phyloP scores from a whole-genome alignment of 2,888 invertebrate genomes.

The Epistrophe eligans region DNA sequence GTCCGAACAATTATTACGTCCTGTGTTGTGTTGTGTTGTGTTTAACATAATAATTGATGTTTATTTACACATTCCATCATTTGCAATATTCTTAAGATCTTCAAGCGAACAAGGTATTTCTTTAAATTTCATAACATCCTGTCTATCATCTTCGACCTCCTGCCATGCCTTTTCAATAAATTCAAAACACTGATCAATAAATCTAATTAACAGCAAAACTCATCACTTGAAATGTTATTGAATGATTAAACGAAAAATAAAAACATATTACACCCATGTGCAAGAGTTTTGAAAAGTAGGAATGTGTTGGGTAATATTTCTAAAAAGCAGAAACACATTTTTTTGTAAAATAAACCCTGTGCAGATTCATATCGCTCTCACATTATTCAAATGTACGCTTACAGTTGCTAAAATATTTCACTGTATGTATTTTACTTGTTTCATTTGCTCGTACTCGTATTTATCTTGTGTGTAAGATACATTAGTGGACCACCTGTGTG shows the following conservation, averaged over 20 bases:
- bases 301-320: constrained; percentile 53
- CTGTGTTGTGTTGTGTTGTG: neutral
- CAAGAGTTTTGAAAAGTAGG: constrained; percentile 39
- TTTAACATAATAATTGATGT: neutral
- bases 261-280: constrained; percentile 36
- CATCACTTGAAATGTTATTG: constrained; percentile 52
- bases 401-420: constrained; percentile 67
- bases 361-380: constrained; percentile 60
- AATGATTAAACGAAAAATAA: constrained; percentile 37
- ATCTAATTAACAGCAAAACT: constrained; percentile 53
- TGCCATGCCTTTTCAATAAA: constrained; percentile 31
- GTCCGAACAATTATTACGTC: neutral
- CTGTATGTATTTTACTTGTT: constrained; percentile 7
- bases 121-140: constrained; percentile 36
- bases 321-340: constrained; percentile 34
- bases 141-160: constrained; percentile 40
- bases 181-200: constrained; percentile 49
- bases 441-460: neutral
- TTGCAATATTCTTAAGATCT: constrained; percentile 2
- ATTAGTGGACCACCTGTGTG: constrained; percentile 70
- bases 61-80: constrained; percentile 23
- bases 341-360: constrained; percentile 46
- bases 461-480: constrained; percentile 40
- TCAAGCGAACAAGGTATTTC: constrained; percentile 7
- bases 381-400: constrained; percentile 52